phyloP scores from a whole-genome alignment of 1,140 invertebrate species.

The Microvelia longipes region DNA sequence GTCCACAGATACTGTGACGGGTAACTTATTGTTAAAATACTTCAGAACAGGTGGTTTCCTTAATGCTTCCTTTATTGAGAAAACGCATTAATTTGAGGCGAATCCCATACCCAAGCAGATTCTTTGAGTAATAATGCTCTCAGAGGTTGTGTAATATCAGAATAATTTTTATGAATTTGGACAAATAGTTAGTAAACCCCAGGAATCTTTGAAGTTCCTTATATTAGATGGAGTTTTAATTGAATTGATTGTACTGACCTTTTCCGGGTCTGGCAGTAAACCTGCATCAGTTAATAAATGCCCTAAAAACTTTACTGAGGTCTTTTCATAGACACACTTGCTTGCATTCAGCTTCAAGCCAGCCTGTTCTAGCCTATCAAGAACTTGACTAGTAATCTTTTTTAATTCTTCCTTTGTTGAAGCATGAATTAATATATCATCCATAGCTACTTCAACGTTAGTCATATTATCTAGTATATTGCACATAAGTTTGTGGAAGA shows the following conservation, averaged over 20 bases:
- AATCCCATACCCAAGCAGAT: neutral
- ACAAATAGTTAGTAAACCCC: slow-evolving; percentile 19
- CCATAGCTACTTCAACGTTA: neutral
- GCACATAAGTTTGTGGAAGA: slow-evolving; percentile 23
- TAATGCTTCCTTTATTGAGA: slow-evolving; percentile 13
- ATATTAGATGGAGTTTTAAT: slow-evolving; percentile 17
- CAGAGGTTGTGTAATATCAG: neutral
- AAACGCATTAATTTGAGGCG: neutral
- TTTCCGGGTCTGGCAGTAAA: slow-evolving; percentile 6
- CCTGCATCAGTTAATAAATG: slow-evolving; percentile 8
- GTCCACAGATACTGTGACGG: slow-evolving; percentile 6
- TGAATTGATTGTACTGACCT: slow-evolving; percentile 18
- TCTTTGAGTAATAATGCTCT: neutral
- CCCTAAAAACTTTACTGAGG: slow-evolving; percentile 5
- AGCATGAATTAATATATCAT: neutral
- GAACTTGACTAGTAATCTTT: neutral
- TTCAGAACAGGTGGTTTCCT: slow-evolving; percentile 10
- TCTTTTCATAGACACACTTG: neutral
- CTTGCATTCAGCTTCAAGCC: neutral
- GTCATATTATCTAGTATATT: slow-evolving; percentile 15
- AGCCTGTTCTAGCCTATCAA: neutral
- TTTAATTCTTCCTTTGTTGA: neutral
- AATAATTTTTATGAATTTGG: neutral
- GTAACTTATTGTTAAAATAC: slow-evolving; percentile 19
- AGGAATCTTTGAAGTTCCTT: slow-evolving; percentile 19